phyloP scores from a whole-genome alignment of 2,113 vertebrate genomes.

The Sorex fumeus region DNA sequence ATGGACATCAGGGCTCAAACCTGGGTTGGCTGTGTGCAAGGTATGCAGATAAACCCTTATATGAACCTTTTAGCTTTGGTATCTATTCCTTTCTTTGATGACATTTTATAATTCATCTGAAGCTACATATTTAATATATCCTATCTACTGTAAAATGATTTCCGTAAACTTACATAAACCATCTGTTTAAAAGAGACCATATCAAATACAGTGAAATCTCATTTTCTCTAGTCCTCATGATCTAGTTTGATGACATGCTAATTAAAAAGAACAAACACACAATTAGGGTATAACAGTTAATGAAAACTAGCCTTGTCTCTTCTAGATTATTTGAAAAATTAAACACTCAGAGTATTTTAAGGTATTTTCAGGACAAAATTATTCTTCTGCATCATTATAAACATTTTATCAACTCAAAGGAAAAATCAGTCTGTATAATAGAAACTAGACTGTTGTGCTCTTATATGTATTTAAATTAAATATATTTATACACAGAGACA shows the following conservation, averaged over 20 bases:
- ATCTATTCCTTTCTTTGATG: not conserved
- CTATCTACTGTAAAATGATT: conserved; percentile 8
- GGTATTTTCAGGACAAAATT: conserved; percentile 49
- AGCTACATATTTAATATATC: not conserved
- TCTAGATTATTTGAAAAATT: conserved; percentile 58
- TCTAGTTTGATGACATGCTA: conserved; percentile 47
- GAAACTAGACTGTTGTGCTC: not conserved
- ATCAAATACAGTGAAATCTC: conserved; percentile 52
- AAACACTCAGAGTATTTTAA: conserved; percentile 61
- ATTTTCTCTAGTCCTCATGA: conserved; percentile 39
- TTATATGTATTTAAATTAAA: not conserved
- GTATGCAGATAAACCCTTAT: not conserved
- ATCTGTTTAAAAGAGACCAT: conserved; percentile 43
- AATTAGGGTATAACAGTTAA: conserved; percentile 3
- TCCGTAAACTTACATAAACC: conserved; percentile 12
- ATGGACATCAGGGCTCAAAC: not conserved
- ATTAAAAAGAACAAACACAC: conserved; percentile 58
- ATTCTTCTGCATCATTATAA: not conserved
- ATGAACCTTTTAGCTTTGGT: not conserved
- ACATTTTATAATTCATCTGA: not conserved
- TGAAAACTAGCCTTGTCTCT: conserved; percentile 19
- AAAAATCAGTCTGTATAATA: not conserved
- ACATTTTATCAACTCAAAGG: conserved; percentile 41
- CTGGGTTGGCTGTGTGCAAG: too few relatives aligned
- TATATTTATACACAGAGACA: not conserved